Percentiles rank a stretch among this genome's conserved stretches.
Conservation (phyloP, 2,797 vertebrate species). For the Iguana delicatissima region DNA sequence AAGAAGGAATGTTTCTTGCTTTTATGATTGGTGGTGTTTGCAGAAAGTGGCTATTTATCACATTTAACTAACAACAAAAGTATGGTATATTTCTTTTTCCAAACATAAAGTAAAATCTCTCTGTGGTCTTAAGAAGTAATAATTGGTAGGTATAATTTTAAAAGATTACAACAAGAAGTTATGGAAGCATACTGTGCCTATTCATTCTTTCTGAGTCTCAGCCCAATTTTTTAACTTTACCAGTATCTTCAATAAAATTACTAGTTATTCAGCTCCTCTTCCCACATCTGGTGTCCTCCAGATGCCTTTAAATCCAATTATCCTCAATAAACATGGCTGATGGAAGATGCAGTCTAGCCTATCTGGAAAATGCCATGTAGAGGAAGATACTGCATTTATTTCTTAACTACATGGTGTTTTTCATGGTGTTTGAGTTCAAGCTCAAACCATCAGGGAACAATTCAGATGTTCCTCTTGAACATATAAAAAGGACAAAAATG, state of each 20-base stretch:
- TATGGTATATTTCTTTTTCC: not conserved
- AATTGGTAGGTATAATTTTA: constrained; percentile 17
- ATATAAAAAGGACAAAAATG: constrained; percentile 38
- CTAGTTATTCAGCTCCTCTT: constrained; percentile 6
- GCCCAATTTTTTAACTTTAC: too few relatives aligned
- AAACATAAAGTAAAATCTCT: constrained; percentile 9
- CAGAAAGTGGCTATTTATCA: not conserved
- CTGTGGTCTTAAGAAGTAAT: constrained; percentile 42
- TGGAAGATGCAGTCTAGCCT: not conserved
- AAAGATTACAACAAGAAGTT: constrained; percentile 41
- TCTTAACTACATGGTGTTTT: constrained; percentile 60
- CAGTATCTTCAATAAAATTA: constrained; percentile 47
- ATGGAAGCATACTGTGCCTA: constrained; percentile 19
- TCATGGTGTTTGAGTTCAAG: constrained; percentile 65
- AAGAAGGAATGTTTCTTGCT: not conserved
- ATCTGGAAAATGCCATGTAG: not conserved
- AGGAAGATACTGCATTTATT: constrained; percentile 31
- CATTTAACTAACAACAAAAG: not conserved
- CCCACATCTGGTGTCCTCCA: not conserved
- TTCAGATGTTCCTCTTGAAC: constrained; percentile 61
- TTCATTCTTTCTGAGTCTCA: too few relatives aligned
- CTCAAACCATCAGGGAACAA: constrained; percentile 66
- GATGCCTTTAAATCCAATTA: not conserved
- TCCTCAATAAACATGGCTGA: not conserved
- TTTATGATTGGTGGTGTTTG: not conserved